A percentile compares a stretch with the other conserved stretches of the same genome.
Evolutionary conservation across 2,797 vertebrate genomes (phyloP).

Genomic region (Clamator glandarius): DNA sequence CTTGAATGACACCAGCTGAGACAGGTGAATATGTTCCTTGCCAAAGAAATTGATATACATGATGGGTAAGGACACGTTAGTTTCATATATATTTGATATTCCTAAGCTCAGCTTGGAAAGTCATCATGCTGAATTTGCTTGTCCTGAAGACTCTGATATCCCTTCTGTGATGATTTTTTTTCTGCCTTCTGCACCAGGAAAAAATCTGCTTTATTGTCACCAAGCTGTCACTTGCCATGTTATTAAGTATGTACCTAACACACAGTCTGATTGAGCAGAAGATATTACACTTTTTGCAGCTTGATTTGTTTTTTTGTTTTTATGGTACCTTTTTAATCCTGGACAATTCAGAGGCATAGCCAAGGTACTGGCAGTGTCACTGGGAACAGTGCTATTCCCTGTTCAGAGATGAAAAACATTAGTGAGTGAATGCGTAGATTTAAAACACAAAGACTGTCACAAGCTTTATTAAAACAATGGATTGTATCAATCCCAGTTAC

Average conservation of each 20-base stretch:
- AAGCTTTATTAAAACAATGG: neutral
- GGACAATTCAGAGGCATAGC: neutral
- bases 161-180: neutral
- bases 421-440: neutral
- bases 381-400: neutral
- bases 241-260: neutral
- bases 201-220: neutral
- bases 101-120: neutral
- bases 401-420: neutral
- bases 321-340: neutral
- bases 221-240: neutral
- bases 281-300: neutral
- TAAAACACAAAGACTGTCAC: neutral
- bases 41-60: rapidly evolving
- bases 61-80: neutral
- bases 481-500: neutral
- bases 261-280: neutral
- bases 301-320: neutral
- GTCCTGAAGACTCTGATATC: neutral
- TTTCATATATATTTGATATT: neutral
- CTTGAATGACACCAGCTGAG: neutral
- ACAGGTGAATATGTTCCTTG: neutral
- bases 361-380: neutral
- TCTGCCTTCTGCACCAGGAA: neutral
- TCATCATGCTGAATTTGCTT: neutral